These are phyloP conservation scores for Nebria salina DNA, from an alignment of 2,888 invertebrate species.

Conservation along the genomic window DNA sequence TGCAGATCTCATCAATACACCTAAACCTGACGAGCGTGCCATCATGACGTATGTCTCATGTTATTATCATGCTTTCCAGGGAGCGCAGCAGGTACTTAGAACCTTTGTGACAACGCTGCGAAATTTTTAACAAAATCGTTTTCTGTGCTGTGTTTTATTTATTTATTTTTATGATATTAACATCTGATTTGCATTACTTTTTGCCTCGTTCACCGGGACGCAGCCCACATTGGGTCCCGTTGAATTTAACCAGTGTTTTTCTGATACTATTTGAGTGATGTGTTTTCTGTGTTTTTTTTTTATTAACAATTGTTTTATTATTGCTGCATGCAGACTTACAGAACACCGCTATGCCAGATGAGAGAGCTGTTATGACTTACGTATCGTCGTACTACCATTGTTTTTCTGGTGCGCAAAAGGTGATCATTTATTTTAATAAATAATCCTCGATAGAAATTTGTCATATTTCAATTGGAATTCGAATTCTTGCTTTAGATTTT, in stretches of 20 bases:
- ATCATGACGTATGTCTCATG: constrained; percentile 99
- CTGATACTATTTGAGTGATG: background rate
- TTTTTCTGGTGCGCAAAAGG: constrained; percentile 99
- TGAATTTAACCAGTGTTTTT: constrained; percentile 4
- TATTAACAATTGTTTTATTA: constrained; percentile 56
- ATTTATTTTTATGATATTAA: background rate
- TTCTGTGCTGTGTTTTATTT: constrained; percentile 18
- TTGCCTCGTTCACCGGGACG: too few species aligned
- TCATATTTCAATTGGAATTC: background rate
- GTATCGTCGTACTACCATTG: constrained; percentile 99
- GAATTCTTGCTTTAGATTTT: too few species aligned
- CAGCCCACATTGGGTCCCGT: too few species aligned
- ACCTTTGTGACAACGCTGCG: constrained; percentile 24
- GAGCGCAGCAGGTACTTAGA: constrained; percentile 90
- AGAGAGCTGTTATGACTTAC: constrained; percentile 99
- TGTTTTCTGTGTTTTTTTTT: constrained; percentile 54
- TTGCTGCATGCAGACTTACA: constrained; percentile 85
- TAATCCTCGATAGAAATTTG: constrained; percentile 35
- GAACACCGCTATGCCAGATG: constrained; percentile 99
- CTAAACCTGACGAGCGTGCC: constrained; percentile 99
- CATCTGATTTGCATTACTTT: background rate
- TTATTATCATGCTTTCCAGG: constrained; percentile 99
- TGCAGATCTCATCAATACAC: constrained; percentile 99
- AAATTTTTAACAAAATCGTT: constrained; percentile 26
- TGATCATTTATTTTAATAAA: constrained; percentile 63